Evolutionary conservation across 2,888 invertebrate genomes (phyloP), one percentile per base, ranked within the genome.

Genomic region (Phyto melanocephala): DNA sequence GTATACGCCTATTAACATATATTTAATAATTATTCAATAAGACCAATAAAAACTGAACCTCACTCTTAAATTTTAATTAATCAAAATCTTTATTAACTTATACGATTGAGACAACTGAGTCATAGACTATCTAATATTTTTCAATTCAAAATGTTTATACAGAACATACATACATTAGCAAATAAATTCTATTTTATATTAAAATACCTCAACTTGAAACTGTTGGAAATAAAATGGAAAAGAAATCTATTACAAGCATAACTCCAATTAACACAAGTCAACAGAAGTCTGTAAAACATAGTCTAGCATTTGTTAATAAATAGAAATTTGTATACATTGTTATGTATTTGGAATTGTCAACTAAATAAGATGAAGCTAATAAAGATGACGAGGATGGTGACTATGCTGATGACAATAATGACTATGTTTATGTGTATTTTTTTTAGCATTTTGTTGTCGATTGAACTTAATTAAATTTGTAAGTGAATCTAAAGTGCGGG

Each of bases 381-480:
- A 75, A 81, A 70, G 50, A 81, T 78, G 72, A 81, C 52, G 63
- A 71, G 35, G 54, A 71, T 67, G 63, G 37, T 24, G 70, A 56
- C 28, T 65, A 65, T 56, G 47, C 67, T 52, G 54, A 72, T 72
- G 77, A 72, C 40, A 58, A 81, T 67, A 76, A 62, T 70, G 77
- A 68, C 37, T 54, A 58, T 60, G 24, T 60, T n/a, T 42, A 37
- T 76, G 87, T 86, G 87, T 89, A n/a, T 87, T 85, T 88, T 88
- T 86, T 88, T 62, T 17, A 68, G 67, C 47, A 68, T 72, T 77
- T 81, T 81, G 72, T 82, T 60, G 82, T 76, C 90, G 90, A 91
- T 90, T 90, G 91, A 88, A 88, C 88, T 90, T 90, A 90, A 90
- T 90, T 91, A 90, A 91, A 90, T 90, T 90, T 90, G 90, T 91